Evolutionary conservation across 2,888 invertebrate species (phyloP).

Genomic region (Galerucella nymphaeae): DNA sequence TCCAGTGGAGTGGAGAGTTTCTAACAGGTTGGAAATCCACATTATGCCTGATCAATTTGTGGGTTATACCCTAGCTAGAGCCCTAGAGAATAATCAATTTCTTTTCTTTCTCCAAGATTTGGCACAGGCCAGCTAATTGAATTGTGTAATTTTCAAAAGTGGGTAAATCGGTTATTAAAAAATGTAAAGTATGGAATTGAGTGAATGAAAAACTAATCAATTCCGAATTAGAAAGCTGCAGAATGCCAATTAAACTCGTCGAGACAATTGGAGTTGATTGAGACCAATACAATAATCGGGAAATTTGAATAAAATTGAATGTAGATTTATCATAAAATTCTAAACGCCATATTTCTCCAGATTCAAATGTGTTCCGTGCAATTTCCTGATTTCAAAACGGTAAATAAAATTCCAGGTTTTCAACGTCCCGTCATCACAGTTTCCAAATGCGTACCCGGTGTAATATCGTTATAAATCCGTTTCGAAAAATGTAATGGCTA

Average conservation of each 20-base stretch:
- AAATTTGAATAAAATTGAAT: not conserved
- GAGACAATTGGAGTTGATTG: not conserved
- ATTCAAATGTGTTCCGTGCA: not conserved
- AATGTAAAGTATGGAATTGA: not conserved
- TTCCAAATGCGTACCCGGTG: not conserved
- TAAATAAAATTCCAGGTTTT: constrained; percentile 6
- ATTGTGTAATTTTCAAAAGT: not conserved
- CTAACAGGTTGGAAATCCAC: too few species aligned
- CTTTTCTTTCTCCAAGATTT: too few species aligned
- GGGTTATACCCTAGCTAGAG: too few species aligned
- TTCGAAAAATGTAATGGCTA: not conserved
- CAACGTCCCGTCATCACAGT: constrained; percentile 3
- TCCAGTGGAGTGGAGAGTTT: too few species aligned
- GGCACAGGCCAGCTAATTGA: not conserved
- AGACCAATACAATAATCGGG: not conserved
- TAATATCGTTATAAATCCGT: constrained; percentile 2
- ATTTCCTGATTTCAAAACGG: constrained; percentile 1
- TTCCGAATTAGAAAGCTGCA: not conserved
- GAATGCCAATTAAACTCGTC: constrained; percentile 2
- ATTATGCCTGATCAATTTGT: too few species aligned
- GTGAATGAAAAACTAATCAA: not conserved
- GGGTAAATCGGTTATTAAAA: not conserved
- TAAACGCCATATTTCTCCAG: constrained; percentile 1
- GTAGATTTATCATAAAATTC: constrained; percentile 6
- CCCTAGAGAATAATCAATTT: too few species aligned